Percentiles rank a stretch among this genome's conserved stretches.
Evolutionary conservation across 1,140 invertebrate genomes (phyloP).

Genomic region (Caenorhabditis tropicalis): DNA sequence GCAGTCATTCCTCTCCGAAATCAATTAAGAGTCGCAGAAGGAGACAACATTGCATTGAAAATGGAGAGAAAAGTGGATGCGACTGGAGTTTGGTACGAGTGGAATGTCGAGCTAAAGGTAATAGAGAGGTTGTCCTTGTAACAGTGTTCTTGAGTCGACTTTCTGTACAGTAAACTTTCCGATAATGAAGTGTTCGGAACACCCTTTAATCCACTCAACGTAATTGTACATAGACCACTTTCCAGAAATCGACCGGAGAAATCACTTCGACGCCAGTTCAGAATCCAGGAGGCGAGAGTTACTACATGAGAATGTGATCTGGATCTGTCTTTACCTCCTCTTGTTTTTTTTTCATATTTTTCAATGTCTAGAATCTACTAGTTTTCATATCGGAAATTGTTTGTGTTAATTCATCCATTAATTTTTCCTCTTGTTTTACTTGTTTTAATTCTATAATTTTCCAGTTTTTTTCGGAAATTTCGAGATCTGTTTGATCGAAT

Average conservation of each 20-base stretch:
- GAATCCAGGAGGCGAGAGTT: constrained; percentile 60
- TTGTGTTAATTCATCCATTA: not conserved
- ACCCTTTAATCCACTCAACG: no score
- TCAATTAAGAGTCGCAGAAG: constrained; percentile 54
- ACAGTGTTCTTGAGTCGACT: no score
- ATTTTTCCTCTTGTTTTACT: not conserved
- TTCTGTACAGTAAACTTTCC: no score
- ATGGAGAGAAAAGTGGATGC: constrained; percentile 61
- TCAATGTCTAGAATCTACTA: no score
- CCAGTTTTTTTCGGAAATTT: not conserved
- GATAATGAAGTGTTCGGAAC: no score
- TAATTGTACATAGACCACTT: no score
- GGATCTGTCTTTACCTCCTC: not conserved
- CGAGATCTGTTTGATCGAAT: not conserved
- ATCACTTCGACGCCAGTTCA: constrained; percentile 59
- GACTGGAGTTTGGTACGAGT: constrained; percentile 68
- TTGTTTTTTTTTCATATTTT: not conserved
- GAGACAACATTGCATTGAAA: constrained; percentile 53
- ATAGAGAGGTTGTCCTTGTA: not conserved
- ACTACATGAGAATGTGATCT: constrained; percentile 63
- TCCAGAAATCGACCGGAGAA: constrained; percentile 47
- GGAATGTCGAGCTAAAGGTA: constrained; percentile 47
- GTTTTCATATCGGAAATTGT: no score
- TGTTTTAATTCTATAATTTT: not conserved
- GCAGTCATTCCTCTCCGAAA: constrained; percentile 65